These are phyloP conservation scores for Cephonodes hylas DNA, from an alignment of 2,888 invertebrate genomes.

Conservation along the genomic window DNA sequence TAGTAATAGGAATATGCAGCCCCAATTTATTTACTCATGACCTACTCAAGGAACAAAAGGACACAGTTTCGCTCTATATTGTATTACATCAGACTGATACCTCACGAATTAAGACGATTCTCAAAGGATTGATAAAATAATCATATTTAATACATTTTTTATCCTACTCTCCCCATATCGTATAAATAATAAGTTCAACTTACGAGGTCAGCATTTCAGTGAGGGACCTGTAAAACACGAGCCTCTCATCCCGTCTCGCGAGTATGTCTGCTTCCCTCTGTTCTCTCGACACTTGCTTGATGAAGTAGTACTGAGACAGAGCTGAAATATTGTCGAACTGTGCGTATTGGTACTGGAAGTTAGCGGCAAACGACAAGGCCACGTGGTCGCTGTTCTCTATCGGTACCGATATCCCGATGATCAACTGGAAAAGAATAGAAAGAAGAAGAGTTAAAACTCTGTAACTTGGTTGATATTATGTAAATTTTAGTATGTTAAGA, in stretches of 20 bases:
- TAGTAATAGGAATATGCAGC: no score
- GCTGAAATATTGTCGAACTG: constrained; percentile 76
- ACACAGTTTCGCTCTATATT: no score
- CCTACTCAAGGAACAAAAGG: not conserved
- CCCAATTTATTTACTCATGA: no score
- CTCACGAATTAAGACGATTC: no score
- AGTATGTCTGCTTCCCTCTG: constrained; percentile 55
- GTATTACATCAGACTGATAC: no score
- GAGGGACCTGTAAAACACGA: constrained; percentile 60
- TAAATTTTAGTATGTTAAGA: no score
- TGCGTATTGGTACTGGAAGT: constrained; percentile 84
- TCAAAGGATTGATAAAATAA: no score
- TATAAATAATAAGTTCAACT: constrained; percentile 37
- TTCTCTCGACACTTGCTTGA: constrained; percentile 62
- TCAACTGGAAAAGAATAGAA: constrained; percentile 63
- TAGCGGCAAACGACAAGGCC: constrained; percentile 79
- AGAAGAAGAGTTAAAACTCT: no score
- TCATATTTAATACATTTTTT: no score
- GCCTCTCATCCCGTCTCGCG: constrained; percentile 56
- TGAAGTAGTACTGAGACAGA: constrained; percentile 73
- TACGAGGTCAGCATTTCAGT: constrained; percentile 58
- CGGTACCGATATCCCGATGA: constrained; percentile 81
- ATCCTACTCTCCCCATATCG: no score
- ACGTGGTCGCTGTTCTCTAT: constrained; percentile 77
- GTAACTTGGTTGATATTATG: no score